Conservation (phyloP, 2,888 invertebrate genomes). For the Coenonympha glycerion region DNA sequence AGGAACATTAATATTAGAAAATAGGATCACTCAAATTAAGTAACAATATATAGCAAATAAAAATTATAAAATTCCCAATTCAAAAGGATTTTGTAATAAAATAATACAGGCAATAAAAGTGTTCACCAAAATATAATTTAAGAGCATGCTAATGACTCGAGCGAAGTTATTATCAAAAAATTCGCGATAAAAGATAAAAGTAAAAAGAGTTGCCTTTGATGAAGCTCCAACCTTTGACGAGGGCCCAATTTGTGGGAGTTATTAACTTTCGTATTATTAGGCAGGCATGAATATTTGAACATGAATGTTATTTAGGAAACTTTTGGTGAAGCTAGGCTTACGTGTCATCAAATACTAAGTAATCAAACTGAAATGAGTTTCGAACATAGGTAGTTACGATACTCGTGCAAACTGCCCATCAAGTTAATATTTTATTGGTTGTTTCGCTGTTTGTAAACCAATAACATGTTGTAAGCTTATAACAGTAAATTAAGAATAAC, state of each 20-base stretch:
- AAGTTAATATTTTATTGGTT: neutral
- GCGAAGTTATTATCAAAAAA: slow-evolving; percentile 4
- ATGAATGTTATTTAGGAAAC: slow-evolving; percentile 1
- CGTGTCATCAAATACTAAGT: too few relatives aligned
- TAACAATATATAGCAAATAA: slow-evolving; percentile 18
- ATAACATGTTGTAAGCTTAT: too few relatives aligned
- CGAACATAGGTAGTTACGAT: too few relatives aligned
- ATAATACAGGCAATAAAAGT: slow-evolving; percentile 6
- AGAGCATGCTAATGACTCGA: slow-evolving; percentile 4
- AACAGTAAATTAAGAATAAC: too few relatives aligned
- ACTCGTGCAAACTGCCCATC: neutral
- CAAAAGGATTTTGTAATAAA: slow-evolving; percentile 5
- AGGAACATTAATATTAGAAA: too few relatives aligned
- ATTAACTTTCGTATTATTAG: slow-evolving; percentile 4
- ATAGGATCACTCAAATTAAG: slow-evolving; percentile 15
- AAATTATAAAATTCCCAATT: neutral
- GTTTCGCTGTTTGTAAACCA: too few relatives aligned
- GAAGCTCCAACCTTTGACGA: slow-evolving; percentile 4
- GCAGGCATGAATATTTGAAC: neutral
- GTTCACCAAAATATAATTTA: slow-evolving; percentile 3
- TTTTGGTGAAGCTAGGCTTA: neutral
- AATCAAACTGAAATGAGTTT: neutral
- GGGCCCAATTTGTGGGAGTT: slow-evolving; percentile 4
- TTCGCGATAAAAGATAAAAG: slow-evolving; percentile 7
- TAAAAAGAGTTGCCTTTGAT: slow-evolving; percentile 10